Evolutionary conservation across 2,113 vertebrate genomes (phyloP).

Genomic region (Pluvialis apricaria): DNA sequence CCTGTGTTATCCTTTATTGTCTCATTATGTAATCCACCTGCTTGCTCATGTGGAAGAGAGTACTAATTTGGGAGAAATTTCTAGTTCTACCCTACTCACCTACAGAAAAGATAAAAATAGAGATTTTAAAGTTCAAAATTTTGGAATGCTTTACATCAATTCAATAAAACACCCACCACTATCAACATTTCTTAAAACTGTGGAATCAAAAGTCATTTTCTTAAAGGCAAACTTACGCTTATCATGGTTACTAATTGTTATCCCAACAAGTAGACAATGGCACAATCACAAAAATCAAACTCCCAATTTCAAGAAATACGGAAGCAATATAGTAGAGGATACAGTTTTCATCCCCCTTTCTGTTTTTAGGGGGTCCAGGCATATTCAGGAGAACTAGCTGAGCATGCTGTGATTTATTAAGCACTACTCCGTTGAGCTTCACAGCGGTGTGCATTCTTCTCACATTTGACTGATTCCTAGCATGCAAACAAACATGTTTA

Average conservation of each 20-base stretch:
- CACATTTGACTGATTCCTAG: slow-evolving; percentile 93
- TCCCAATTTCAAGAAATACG: not conserved
- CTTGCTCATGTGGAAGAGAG: not conserved
- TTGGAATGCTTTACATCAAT: not conserved
- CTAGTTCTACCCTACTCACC: not conserved
- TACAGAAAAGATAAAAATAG: not conserved
- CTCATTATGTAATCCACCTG: not conserved
- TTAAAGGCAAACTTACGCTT: not conserved
- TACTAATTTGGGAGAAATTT: not conserved
- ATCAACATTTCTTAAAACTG: not conserved
- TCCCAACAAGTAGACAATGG: not conserved
- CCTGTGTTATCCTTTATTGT: not conserved
- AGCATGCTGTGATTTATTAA: slow-evolving; percentile 89
- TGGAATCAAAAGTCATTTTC: not conserved
- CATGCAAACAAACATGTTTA: not conserved
- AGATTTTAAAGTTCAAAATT: not conserved
- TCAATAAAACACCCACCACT: not conserved
- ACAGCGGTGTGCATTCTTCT: slow-evolving; percentile 96
- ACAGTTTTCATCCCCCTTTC: slow-evolving; percentile 95
- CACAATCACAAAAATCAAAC: not conserved
- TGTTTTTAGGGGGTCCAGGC: slow-evolving; percentile 90
- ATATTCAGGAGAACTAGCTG: slow-evolving; percentile 96
- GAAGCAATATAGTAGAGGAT: slow-evolving; percentile 74
- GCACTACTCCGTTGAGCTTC: slow-evolving; percentile 90
- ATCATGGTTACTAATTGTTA: not conserved